Evolutionary conservation across 1,140 invertebrate genomes (phyloP).

Genomic region (Phymorhynchus buccinoides): DNA sequence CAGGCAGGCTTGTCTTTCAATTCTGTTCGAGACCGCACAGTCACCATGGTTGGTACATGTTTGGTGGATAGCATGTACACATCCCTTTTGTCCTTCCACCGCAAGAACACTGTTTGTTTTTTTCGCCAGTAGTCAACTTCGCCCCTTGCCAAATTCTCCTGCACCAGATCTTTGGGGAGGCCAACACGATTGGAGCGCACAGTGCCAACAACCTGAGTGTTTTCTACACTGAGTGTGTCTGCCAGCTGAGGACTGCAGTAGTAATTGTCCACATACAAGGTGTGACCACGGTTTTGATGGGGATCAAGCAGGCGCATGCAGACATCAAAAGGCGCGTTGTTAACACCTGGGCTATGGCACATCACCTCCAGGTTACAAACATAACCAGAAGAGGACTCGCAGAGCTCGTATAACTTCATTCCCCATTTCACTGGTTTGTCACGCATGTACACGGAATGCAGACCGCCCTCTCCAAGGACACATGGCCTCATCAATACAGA

Average conservation of each 20-base stretch:
- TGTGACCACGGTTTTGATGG: neutral
- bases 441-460: neutral
- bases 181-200: slow-evolving; percentile 7
- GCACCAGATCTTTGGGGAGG: slow-evolving; percentile 1
- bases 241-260: slow-evolving; percentile 20
- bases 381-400: slow-evolving; percentile 2
- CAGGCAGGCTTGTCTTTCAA: slow-evolving; percentile 8
- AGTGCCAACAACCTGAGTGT: slow-evolving; percentile 11
- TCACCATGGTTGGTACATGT: neutral
- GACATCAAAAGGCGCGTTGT: slow-evolving; percentile 22
- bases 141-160: neutral
- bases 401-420: slow-evolving; percentile 18
- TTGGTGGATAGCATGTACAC: slow-evolving; percentile 4
- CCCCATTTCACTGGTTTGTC: slow-evolving; percentile 30
- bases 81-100: slow-evolving; percentile 34
- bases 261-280: slow-evolving; percentile 32
- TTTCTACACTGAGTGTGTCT: neutral
- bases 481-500: slow-evolving; percentile 2
- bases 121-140: neutral
- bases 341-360: neutral
- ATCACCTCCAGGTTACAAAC: neutral
- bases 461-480: neutral
- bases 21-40: neutral
- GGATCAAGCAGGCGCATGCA: neutral
- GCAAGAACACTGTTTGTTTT: neutral